Conservation (phyloP, 2,797 vertebrate genomes). For the Xenops minutus region DNA sequence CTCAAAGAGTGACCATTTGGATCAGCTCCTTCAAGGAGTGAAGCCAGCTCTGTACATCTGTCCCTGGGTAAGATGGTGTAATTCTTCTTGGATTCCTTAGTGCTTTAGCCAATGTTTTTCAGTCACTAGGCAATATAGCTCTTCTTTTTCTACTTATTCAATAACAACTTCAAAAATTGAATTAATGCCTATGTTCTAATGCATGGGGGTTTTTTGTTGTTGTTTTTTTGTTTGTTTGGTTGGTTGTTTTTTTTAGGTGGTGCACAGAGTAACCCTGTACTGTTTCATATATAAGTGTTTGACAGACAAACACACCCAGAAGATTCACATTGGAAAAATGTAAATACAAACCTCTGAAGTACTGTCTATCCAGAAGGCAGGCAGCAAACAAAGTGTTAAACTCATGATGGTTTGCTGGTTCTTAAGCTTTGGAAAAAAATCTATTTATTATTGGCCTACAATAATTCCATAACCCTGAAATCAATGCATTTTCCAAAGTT, state of each 20-base stretch:
- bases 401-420: background rate
- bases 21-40: slow-evolving; percentile 34
- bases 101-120: slow-evolving; percentile 37
- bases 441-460: background rate
- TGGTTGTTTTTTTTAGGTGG: background rate
- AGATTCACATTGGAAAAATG: background rate
- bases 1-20: slow-evolving; percentile 19
- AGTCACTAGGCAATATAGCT: slow-evolving; percentile 42
- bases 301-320: background rate
- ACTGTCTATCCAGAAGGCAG: background rate
- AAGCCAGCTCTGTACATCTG: background rate
- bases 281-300: background rate
- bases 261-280: background rate
- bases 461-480: background rate
- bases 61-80: slow-evolving; percentile 38
- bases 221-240: too few species aligned
- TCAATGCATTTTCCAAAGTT: background rate
- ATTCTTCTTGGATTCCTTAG: slow-evolving; percentile 54
- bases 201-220: background rate
- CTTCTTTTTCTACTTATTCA: slow-evolving; percentile 48
- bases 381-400: background rate
- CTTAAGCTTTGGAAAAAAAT: background rate
- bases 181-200: background rate
- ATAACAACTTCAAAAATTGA: slow-evolving; percentile 45
- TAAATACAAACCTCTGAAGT: background rate